Conservation (phyloP, 2,113 vertebrate genomes). For the Gymnogyps californianus region DNA sequence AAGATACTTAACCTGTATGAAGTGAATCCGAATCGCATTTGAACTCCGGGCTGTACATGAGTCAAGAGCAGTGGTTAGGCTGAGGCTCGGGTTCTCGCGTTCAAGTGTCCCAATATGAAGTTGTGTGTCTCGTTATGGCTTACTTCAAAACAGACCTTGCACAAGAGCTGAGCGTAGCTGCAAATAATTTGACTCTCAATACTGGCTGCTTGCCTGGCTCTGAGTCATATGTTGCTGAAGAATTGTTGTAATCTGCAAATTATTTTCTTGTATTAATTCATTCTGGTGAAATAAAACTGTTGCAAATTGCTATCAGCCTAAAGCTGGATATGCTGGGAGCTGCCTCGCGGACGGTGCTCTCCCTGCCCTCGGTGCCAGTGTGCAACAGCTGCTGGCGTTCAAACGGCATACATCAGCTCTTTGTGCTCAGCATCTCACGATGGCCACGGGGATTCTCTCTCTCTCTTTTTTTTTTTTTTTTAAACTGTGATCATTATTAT, state of each 20-base stretch:
- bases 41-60: background rate
- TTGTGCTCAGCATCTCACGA: background rate
- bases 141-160: background rate
- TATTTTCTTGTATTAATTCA: conserved; percentile 36
- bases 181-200: background rate
- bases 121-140: background rate
- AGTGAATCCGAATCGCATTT: background rate
- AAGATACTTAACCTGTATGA: background rate
- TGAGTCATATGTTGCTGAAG: conserved; percentile 1
- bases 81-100: background rate
- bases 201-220: conserved; percentile 19
- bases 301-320: background rate
- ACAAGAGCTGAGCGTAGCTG: background rate
- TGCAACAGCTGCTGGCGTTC: background rate
- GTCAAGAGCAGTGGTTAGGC: background rate
- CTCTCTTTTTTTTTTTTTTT: background rate
- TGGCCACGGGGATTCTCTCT: background rate
- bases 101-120: background rate
- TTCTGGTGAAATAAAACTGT: background rate
- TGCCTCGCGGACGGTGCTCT: background rate
- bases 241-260: conserved; percentile 1
- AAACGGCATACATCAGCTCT: background rate
- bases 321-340: background rate
- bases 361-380: background rate
- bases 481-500: background rate